Conservation (phyloP, 2,113 vertebrate genomes). For the Scortum barcoo region DNA sequence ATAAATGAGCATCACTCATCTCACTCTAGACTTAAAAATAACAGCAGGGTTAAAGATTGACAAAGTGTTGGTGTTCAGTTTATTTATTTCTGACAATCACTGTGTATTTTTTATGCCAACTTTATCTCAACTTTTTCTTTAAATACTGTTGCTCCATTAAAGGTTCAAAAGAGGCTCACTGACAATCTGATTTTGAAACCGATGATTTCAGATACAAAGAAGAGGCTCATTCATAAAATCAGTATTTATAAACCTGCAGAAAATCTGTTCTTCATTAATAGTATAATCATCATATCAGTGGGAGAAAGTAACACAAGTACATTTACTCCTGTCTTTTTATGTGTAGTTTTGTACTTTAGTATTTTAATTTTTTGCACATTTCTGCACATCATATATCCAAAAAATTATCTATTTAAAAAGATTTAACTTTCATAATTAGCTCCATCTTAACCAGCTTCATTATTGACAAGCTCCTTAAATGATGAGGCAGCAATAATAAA, state of each 20-base stretch:
- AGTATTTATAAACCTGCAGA: not conserved
- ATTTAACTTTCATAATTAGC: not conserved
- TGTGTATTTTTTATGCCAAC: too few species aligned
- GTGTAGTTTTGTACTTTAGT: not conserved
- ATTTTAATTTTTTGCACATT: not conserved
- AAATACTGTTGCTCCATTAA: too few species aligned
- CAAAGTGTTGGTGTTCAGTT: too few species aligned
- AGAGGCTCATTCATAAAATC: not conserved
- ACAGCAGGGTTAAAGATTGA: too few species aligned
- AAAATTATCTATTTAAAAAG: not conserved
- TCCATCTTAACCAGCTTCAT: not conserved
- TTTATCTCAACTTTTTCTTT: too few species aligned
- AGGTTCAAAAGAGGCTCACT: too few species aligned
- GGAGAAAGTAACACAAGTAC: not conserved
- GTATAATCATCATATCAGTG: not conserved
- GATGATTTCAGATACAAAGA: not conserved
- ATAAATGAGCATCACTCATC: too few species aligned
- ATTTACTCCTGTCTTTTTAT: not conserved
- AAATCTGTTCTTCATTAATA: not conserved
- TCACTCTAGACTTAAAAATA: too few species aligned
- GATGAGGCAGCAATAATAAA: not conserved
- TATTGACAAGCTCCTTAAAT: not conserved
- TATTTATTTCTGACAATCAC: too few species aligned
- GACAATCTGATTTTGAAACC: not conserved
- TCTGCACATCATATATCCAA: too few species aligned